Evolutionary conservation across 2,888 invertebrate species (phyloP), one percentile per base, ranked within the genome.

Genomic region (Rhyacophila evoluta): DNA sequence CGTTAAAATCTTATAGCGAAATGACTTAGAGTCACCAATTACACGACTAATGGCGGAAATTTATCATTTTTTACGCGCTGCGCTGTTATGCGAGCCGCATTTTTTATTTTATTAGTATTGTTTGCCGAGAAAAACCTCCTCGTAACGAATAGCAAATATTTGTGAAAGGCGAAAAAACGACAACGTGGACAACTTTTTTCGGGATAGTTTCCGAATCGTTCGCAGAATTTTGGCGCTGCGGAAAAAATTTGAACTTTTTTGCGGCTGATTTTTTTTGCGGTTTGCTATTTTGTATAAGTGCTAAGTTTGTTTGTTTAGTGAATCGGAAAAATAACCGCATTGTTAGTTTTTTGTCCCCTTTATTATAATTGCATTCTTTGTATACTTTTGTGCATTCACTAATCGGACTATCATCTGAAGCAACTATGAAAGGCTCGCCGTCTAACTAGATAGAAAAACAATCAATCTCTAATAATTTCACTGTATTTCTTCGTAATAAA

Each of bases 91-190:
- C 74, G 27, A 68, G 10, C n/a, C 41, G 25, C 27, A 12, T 38
- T 41, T 15, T 41, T 27, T 29, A 29, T 74, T 74, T 28, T 41
- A 29, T 74, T 41, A 29, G 25, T 27, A 37, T 33, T 70, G 12
- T 55, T 55, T 55, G 10, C 27, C 37, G 29, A 74, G 39, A 75
- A 80, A 80, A 78, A 70, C 55, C 25, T 55, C 55, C 15, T 69
- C 39, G 70, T 80, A 80, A 78, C 80, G 80, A 80, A 80, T 75
- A 78, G 80, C 78, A 78, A 80, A 80, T 80, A 80, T 80, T 80
- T 80, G 78, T 25, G 55, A 55, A 55, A 55, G 55, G 55, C 55
- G 55, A 55, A 55, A 55, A 55, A 55, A 55, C 19, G 19, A 55
- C 55, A 25, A n/a, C 55, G 55, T 19, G 55, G 55, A 55, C 55